Conservation (phyloP, 2,888 invertebrate genomes). For the Pterobdella sp. region DNA sequence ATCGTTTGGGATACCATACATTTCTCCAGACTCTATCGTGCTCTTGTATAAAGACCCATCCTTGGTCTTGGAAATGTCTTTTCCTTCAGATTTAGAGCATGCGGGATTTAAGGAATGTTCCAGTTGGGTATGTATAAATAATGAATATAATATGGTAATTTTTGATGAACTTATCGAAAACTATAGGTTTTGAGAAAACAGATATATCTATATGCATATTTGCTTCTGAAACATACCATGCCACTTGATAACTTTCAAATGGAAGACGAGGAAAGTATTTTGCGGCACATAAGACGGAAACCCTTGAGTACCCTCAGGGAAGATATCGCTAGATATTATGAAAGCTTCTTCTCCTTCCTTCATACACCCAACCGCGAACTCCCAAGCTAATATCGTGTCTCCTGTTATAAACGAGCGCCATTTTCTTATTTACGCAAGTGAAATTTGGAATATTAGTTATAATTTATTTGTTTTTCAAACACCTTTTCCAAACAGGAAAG, state of each 20-base stretch:
- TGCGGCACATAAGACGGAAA: not conserved
- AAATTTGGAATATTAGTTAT: too few species aligned
- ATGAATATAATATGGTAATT: too few species aligned
- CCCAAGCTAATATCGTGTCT: constrained; percentile 21
- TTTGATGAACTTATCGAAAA: too few species aligned
- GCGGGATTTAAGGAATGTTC: too few species aligned
- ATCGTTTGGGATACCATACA: constrained; percentile 68
- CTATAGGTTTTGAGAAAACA: too few species aligned
- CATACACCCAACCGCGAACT: constrained; percentile 19
- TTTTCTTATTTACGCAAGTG: constrained; percentile 4
- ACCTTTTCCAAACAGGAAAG: constrained; percentile 79
- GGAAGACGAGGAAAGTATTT: constrained; percentile 10
- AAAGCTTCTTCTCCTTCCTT: constrained; percentile 21
- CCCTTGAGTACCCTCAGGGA: constrained; percentile 8
- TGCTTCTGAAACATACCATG: constrained; percentile 7
- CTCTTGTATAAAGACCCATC: constrained; percentile 71
- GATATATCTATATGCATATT: too few species aligned
- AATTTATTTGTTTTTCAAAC: constrained; percentile 34
- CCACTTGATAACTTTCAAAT: constrained; percentile 18
- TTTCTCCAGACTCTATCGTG: constrained; percentile 64
- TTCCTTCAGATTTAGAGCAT: too few species aligned
- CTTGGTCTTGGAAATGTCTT: constrained; percentile 76
- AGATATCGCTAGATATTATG: not conserved
- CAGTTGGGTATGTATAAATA: too few species aligned
- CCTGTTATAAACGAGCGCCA: constrained; percentile 11